Evolutionary conservation across 2,888 invertebrate genomes (phyloP), one percentile per base, ranked within the genome.

Genomic region (Chaetogeoica ovagalla): DNA sequence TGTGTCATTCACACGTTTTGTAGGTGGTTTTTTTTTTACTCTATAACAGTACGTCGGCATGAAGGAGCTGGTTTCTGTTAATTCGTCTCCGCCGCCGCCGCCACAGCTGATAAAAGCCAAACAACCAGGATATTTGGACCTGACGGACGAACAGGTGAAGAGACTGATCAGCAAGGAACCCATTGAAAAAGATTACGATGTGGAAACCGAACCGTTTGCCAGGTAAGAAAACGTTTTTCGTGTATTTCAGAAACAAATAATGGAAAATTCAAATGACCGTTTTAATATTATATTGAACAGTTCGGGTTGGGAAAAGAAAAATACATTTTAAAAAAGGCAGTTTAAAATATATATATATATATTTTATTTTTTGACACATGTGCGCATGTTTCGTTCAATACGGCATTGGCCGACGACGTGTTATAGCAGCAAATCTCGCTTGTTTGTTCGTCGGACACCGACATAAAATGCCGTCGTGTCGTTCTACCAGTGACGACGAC

Each of bases 161-260:
- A 81, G 83, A 62, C 83, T 85, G 37, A 84, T 86, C 81, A 83
- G 84, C 52, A 83, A 83, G 9, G 85, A 85, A 52, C 85, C 85
- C 69, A 85, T 86, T 74, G 85, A 85, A 59, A 84, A 85, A 81
- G 84, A 84, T 79, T 86, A 86, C 82, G 85, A 84, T 37, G 84
- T 86, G 43, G 86, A 86, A 83, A 84, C 85, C 74, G 85, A 85
- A 82, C 86, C 86, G 17, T 85, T 86, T 82, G 86, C 86, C 83
- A 86, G 86, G 86, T 86, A 82, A 82, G 52, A 21, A 6, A 37
- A 62, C 7, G 23, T 11, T 60, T 60, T 17, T 19, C 37, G 48
- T 21, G 23, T 21, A 15, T 48, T 21, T 59, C 11, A 55, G 4
- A 30, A 30, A 30, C 4, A 52, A 17, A 19, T 19, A 19, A 19